A percentile compares a stretch with the other conserved stretches of the same genome.
phyloP scores from a whole-genome alignment of 1,140 invertebrate genomes.

The Drosophila azteca region DNA sequence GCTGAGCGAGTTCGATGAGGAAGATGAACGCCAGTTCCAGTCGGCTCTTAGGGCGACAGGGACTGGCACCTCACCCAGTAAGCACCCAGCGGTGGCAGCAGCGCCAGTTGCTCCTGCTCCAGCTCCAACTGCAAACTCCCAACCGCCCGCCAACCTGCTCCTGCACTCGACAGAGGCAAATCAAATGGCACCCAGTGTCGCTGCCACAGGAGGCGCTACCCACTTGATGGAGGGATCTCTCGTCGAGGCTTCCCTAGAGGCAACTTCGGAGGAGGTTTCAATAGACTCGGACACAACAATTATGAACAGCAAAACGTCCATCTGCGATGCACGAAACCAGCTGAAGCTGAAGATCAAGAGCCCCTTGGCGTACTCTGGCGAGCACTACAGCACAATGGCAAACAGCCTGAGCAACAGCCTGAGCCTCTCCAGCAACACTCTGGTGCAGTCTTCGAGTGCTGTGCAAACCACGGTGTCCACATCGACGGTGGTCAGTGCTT shows the following conservation, averaged over 20 bases:
- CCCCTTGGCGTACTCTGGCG: slow-evolving; percentile 86
- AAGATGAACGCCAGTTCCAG: slow-evolving; percentile 91
- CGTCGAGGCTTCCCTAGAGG: slow-evolving; percentile 69
- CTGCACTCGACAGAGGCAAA: slow-evolving; percentile 66
- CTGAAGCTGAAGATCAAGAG: slow-evolving; percentile 96
- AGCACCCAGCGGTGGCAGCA: slow-evolving; percentile 13
- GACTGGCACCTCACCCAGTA: slow-evolving; percentile 69
- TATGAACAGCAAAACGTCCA: slow-evolving; percentile 87
- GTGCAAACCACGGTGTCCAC: slow-evolving; percentile 62
- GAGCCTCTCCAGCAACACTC: slow-evolving; percentile 43
- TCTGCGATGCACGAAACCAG: slow-evolving; percentile 91
- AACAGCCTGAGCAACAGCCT: slow-evolving; percentile 46
- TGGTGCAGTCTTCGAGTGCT: slow-evolving; percentile 53
- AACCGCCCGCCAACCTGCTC: slow-evolving; percentile 12
- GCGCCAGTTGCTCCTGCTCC: neutral
- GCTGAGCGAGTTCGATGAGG: slow-evolving; percentile 89
- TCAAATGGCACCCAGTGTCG: slow-evolving; percentile 53
- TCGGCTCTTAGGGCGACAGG: slow-evolving; percentile 86
- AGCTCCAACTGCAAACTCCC: neutral
- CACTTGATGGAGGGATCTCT: slow-evolving; percentile 51
- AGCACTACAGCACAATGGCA: slow-evolving; percentile 62
- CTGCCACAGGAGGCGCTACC: slow-evolving; percentile 12
- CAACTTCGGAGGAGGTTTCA: slow-evolving; percentile 84
- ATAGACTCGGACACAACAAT: slow-evolving; percentile 84
- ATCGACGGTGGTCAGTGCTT: slow-evolving; percentile 55